Conservation (phyloP, 2,888 invertebrate species). For the Amorpha juglandis region DNA sequence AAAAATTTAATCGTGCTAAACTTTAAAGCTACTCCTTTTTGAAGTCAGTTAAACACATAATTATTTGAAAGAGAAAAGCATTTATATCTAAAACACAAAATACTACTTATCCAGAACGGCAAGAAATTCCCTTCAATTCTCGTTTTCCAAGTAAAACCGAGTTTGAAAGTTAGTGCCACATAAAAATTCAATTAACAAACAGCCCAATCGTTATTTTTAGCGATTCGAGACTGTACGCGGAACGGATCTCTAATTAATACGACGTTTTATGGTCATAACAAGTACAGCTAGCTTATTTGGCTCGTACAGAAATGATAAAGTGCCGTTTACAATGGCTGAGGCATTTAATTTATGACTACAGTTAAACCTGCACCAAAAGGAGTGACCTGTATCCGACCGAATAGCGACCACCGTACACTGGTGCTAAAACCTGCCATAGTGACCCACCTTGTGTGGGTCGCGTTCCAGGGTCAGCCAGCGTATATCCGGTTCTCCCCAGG, state of each 20-base stretch:
- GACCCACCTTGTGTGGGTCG: too few species aligned
- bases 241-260: slow-evolving; percentile 23
- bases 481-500: too few species aligned
- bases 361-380: background rate
- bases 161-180: slow-evolving; percentile 16
- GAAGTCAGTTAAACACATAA: too few species aligned
- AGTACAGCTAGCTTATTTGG: slow-evolving; percentile 22
- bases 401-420: too few species aligned
- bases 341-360: background rate
- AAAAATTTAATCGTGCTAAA: too few species aligned
- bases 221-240: slow-evolving; percentile 11
- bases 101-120: background rate
- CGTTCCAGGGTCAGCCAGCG: too few species aligned
- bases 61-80: too few species aligned
- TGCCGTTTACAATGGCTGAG: slow-evolving; percentile 7
- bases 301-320: slow-evolving; percentile 4
- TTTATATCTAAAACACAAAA: background rate
- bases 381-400: too few species aligned
- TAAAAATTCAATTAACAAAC: slow-evolving; percentile 24
- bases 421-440: too few species aligned
- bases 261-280: slow-evolving; percentile 21
- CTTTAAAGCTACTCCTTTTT: too few species aligned
- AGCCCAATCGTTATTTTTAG: slow-evolving; percentile 25
- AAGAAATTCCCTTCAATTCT: background rate
- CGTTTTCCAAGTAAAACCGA: slow-evolving; percentile 6